Evolutionary conservation across 2,113 vertebrate genomes (phyloP).

Genomic region (Nicator chloris): DNA sequence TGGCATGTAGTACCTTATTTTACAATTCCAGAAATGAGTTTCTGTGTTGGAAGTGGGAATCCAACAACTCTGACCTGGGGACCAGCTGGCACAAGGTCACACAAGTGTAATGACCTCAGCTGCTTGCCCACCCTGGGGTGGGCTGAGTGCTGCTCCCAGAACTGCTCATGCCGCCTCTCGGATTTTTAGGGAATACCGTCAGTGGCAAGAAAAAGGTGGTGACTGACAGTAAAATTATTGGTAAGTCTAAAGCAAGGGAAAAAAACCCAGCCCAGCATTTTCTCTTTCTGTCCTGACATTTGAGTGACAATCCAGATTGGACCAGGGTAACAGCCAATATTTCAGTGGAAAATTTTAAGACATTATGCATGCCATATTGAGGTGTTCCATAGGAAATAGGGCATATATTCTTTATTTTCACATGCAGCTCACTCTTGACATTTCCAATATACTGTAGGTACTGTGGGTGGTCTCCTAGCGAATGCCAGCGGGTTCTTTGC

Average conservation of each 20-base stretch:
- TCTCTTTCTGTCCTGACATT: not conserved
- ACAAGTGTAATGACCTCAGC: not conserved
- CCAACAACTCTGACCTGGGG: not conserved
- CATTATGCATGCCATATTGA: constrained; percentile 32
- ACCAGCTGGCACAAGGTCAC: not conserved
- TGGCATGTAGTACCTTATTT: not conserved
- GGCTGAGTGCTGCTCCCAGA: not conserved
- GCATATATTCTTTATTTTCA: constrained; percentile 10
- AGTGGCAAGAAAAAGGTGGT: not conserved
- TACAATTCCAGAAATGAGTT: not conserved
- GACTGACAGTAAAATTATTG: constrained; percentile 19
- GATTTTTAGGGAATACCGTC: not conserved
- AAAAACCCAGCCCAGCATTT: not conserved
- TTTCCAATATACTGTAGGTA: not conserved
- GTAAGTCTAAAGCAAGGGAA: not conserved
- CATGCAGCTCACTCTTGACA: not conserved
- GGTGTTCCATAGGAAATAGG: constrained; percentile 32
- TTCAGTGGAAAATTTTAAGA: constrained; percentile 24
- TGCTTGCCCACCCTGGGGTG: not conserved
- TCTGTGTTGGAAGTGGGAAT: not conserved
- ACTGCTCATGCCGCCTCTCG: not conserved
- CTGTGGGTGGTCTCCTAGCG: not conserved
- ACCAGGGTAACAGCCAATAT: not conserved
- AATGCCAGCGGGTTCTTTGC: not conserved
- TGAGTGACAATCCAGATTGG: constrained; percentile 17